Base-by-base conservation (phyloP, 2,113 vertebrate species). In the Brachyhypopomus gauderio region DNA sequence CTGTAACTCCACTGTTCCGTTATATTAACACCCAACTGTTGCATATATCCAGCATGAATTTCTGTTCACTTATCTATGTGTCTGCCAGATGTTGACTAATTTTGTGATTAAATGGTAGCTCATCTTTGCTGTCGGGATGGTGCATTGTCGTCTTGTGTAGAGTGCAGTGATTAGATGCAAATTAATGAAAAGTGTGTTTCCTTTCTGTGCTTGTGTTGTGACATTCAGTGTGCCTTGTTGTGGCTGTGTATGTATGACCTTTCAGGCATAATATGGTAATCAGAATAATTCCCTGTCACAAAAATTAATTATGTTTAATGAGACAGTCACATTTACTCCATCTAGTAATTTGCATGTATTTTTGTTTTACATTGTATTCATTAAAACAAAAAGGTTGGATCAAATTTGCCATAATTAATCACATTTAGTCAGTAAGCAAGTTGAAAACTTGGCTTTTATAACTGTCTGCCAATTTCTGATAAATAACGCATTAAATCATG, bases 221-320 rank as follows among this genome's bases (percentile, higher is more conserved):
- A 75, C 78, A 30, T 34, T 75, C 45, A 36, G 64, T 72, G 74
- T n/a, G 11, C 36, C 78, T 71, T 69, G 74, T 71, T 58, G 84
- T 60, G 67, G 70, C 76, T 9, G 36, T 63, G n/a, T 80, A 66
- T 85, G 63, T 36, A 72, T 88, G 88, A 88, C 85, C 88, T 89
- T 75, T 23, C 34, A 70, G 70, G 70, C 48, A 34, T 38, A 1
- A 4, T 20, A 16, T 81, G 83, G 4, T 81, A 71, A 48, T 81
- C 20, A 75, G 83, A 66, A 77, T 84, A 25, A 70, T 87, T 73
- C 60, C 70, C 81, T 69, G 81, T 67, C 80, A 72, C 81, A 55
- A n/a, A 52, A 85, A 84, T 88, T 82, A 9, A 86, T 91, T 88
- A 88, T 27, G 83, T 88, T 85, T 79, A 89, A 90, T 86, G 82